These are phyloP conservation scores for Lepus timidus DNA, from an alignment of 2,113 vertebrate genomes.

Conservation along the genomic window DNA sequence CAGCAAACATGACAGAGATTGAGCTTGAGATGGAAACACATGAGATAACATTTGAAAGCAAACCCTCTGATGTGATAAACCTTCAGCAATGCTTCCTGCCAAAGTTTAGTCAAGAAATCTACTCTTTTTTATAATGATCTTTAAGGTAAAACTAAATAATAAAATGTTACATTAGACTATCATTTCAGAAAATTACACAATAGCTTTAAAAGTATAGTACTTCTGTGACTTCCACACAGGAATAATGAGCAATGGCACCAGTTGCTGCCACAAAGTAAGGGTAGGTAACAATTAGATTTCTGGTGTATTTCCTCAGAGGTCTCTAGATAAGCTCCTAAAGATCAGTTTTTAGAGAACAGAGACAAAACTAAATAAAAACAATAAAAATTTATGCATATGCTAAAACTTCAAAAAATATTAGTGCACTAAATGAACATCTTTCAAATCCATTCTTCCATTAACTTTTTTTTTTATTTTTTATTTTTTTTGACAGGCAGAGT, in stretches of 20 bases:
- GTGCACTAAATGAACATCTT: too few relatives aligned
- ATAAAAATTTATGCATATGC: background rate
- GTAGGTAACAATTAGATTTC: background rate
- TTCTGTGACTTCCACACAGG: background rate
- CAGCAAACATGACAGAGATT: background rate
- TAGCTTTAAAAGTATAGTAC: background rate
- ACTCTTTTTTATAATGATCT: background rate
- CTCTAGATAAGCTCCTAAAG: background rate
- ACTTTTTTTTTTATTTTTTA: too few relatives aligned
- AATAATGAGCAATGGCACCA: background rate
- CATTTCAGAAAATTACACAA: constrained; percentile 18
- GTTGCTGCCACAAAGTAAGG: background rate
- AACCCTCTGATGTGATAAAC: background rate
- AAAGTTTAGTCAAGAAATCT: background rate
- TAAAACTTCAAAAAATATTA: too few relatives aligned
- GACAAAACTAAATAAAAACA: background rate
- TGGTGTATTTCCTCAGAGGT: background rate
- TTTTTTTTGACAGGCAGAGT: too few relatives aligned
- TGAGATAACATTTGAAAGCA: background rate
- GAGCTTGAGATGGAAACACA: background rate
- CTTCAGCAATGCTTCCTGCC: background rate
- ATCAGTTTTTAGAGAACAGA: constrained; percentile 2
- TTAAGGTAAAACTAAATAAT: background rate
- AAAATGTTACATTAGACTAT: background rate
- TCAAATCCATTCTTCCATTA: too few relatives aligned